These are phyloP conservation scores for Cranoglanis bouderius DNA, from an alignment of 2,113 vertebrate species.

Conservation along the genomic window DNA sequence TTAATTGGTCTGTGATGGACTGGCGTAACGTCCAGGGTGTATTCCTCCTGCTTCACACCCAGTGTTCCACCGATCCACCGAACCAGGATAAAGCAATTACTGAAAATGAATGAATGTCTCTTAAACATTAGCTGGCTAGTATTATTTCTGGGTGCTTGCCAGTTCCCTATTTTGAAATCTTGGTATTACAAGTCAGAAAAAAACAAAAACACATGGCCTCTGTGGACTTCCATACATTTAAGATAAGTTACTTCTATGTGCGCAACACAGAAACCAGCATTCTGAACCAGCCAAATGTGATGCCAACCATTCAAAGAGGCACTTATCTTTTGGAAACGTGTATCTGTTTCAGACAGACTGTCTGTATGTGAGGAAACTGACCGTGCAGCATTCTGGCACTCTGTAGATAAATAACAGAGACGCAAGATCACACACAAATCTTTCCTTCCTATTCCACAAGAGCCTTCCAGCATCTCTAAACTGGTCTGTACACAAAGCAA, in stretches of 20 bases:
- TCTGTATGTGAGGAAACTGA: constrained; percentile 57
- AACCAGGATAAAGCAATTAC: neutral
- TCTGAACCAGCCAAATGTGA: constrained; percentile 75
- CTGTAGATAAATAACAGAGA: constrained; percentile 37
- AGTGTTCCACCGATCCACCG: neutral
- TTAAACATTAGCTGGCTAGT: neutral
- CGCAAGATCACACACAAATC: neutral
- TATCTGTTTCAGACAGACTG: constrained; percentile 55
- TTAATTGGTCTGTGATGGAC: neutral
- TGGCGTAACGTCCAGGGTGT: neutral
- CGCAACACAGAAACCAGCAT: constrained; percentile 77
- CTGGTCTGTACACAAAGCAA: constrained; percentile 30
- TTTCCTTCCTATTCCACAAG: constrained; percentile 17
- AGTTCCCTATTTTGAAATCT: neutral
- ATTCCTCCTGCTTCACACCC: neutral
- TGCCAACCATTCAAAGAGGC: constrained; percentile 67
- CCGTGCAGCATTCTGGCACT: constrained; percentile 67
- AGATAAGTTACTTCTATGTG: constrained; percentile 45
- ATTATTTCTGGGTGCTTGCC: neutral
- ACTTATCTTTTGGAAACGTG: constrained; percentile 66
- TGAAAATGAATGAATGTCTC: neutral
- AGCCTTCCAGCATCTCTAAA: constrained; percentile 36
- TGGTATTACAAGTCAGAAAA: neutral
- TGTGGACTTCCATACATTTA: constrained; percentile 4
- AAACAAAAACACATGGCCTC: neutral